phyloP scores from a whole-genome alignment of 2,888 invertebrate species.

The Dorcus hopei region DNA sequence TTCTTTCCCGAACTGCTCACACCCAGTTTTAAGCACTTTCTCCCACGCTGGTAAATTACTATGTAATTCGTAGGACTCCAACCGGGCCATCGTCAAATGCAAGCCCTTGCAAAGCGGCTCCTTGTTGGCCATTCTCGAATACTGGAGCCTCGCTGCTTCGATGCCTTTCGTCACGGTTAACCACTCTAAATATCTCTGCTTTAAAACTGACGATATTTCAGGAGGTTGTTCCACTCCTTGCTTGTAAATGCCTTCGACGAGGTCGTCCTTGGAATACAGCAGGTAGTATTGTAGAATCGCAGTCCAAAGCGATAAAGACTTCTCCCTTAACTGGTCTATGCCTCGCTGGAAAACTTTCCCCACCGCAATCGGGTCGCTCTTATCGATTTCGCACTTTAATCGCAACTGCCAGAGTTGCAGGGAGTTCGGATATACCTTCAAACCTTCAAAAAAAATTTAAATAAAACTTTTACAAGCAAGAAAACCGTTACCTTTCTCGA shows the following conservation, averaged over 20 bases:
- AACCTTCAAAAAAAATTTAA: conserved; percentile 38
- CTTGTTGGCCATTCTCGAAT: conserved; percentile 53
- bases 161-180: conserved; percentile 48
- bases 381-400: conserved; percentile 50
- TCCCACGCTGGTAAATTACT: conserved; percentile 54
- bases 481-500: conserved; percentile 24
- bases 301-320: conserved; percentile 51
- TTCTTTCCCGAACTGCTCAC: conserved; percentile 63
- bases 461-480: background rate
- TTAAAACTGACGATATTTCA: conserved; percentile 53
- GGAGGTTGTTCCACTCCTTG: conserved; percentile 52
- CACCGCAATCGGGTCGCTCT: conserved; percentile 45
- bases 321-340: conserved; percentile 42
- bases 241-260: conserved; percentile 47
- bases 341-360: conserved; percentile 38
- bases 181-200: conserved; percentile 63
- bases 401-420: conserved; percentile 54
- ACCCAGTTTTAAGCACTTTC: conserved; percentile 61
- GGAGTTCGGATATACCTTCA: conserved; percentile 49
- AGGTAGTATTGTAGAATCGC: conserved; percentile 44
- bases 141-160: conserved; percentile 59
- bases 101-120: conserved; percentile 39
- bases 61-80: conserved; percentile 54
- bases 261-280: conserved; percentile 40
- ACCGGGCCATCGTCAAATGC: conserved; percentile 47